phyloP scores from a whole-genome alignment of 2,797 vertebrate genomes.

The Sebastes vulpes region DNA sequence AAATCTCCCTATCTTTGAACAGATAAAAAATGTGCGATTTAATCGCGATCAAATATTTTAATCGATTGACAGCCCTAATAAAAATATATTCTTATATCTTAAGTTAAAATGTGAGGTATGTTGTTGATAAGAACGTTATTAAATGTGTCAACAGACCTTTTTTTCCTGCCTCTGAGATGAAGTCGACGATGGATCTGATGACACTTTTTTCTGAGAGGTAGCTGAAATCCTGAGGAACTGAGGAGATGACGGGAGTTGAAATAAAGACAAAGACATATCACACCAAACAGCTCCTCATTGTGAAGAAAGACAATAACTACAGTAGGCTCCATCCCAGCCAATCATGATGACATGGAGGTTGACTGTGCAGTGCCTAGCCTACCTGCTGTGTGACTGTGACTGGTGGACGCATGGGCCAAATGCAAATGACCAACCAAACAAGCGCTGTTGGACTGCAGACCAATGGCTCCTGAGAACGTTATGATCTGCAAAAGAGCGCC shows the following conservation, averaged over 20 bases:
- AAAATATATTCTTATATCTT: not conserved
- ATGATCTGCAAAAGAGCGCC: constrained; percentile 85
- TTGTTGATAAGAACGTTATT: not conserved
- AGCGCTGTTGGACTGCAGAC: constrained; percentile 94
- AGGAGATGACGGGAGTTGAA: constrained; percentile 31
- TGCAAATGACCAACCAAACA: constrained; percentile 92
- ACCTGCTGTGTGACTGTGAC: constrained; percentile 92
- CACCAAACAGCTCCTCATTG: not conserved
- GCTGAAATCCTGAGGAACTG: constrained; percentile 95
- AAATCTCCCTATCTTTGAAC: too few species aligned
- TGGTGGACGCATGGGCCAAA: constrained; percentile 89
- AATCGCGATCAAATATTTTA: not conserved
- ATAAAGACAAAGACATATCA: not conserved
- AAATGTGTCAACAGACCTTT: constrained; percentile 85
- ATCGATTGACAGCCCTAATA: not conserved
- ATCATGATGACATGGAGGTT: not conserved
- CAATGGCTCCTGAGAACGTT: constrained; percentile 91
- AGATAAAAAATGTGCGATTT: too few species aligned
- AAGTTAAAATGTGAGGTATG: not conserved
- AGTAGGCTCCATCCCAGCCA: too few species aligned
- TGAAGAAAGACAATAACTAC: not conserved
- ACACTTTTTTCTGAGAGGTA: constrained; percentile 94
- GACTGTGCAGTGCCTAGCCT: not conserved
- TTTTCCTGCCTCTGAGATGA: constrained; percentile 90
- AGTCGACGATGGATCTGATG: constrained; percentile 89